These are phyloP conservation scores for Heliopora coerulea DNA, from an alignment of 92 coral and sea anemone species.

Conservation along the genomic window DNA sequence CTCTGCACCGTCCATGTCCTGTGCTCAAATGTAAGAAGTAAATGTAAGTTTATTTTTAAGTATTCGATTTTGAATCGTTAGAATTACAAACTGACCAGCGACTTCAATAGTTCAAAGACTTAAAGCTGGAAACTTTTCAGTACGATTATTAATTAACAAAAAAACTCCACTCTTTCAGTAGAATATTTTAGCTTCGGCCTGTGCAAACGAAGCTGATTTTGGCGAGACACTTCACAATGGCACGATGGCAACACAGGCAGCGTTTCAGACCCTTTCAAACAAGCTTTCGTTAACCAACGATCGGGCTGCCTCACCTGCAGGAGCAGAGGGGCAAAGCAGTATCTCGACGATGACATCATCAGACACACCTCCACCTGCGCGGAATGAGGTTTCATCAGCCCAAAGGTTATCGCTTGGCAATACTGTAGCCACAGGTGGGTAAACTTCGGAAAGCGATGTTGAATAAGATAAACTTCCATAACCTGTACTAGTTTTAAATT, in stretches of 20 bases:
- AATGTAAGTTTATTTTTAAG: constrained; percentile 66
- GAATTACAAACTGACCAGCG: too few relatives aligned
- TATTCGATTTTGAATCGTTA: not conserved
- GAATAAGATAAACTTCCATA: too few relatives aligned
- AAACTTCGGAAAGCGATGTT: too few relatives aligned
- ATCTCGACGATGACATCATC: constrained; percentile 34
- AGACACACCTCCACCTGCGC: constrained; percentile 18
- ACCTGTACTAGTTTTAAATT: too few relatives aligned
- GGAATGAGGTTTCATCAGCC: not conserved
- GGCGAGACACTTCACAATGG: constrained; percentile 44
- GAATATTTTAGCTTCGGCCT: constrained; percentile 97
- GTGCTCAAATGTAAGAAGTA: constrained; percentile 98
- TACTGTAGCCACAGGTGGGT: not conserved
- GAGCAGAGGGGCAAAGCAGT: constrained; percentile 38
- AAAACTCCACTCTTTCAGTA: constrained; percentile 35
- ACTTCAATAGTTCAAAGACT: too few relatives aligned
- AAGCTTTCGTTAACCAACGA: constrained; percentile 20
- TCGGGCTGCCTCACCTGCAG: constrained; percentile 31
- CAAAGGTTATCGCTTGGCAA: not conserved
- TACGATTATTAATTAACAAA: not conserved
- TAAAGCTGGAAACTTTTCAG: too few relatives aligned
- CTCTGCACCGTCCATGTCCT: constrained; percentile 92
- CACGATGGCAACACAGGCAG: constrained; percentile 8
- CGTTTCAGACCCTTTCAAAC: not conserved
- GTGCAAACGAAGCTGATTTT: constrained; percentile 94